Evolutionary conservation across 2,113 vertebrate species (phyloP).

Genomic region (Cephalopterus ornatus): DNA sequence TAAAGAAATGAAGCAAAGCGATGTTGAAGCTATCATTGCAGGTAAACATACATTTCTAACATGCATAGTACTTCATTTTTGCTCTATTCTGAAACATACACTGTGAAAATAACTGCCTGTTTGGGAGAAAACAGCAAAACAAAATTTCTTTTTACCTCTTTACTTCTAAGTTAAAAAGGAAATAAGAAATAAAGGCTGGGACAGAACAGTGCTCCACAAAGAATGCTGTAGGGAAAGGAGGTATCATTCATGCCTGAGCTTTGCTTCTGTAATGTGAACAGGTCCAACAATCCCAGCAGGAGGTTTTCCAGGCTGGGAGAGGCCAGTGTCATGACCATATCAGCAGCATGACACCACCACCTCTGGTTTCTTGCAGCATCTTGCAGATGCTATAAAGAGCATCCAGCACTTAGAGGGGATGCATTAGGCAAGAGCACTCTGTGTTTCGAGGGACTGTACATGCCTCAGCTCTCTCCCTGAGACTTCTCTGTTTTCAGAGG

Average conservation of each 20-base stretch:
- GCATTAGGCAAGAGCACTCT: not conserved
- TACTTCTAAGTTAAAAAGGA: not conserved
- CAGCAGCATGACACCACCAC: not conserved
- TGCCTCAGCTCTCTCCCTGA: not conserved
- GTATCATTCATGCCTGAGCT: not conserved
- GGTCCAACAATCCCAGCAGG: not conserved
- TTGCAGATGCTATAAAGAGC: not conserved
- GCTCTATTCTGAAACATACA: fast-evolving
- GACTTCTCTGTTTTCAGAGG: not conserved
- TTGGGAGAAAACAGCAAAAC: not conserved
- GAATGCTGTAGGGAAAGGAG: not conserved
- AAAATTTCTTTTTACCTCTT: not conserved
- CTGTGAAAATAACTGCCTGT: not conserved
- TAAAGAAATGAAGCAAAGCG: not conserved
- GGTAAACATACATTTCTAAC: constrained; percentile 18
- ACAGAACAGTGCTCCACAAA: not conserved
- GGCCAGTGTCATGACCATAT: not conserved
- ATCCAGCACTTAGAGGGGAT: fast-evolving
- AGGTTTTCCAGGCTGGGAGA: not conserved
- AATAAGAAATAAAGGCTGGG: not conserved
- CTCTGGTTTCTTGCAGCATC: not conserved
- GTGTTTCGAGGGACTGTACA: not conserved
- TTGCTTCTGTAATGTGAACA: not conserved
- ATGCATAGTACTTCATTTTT: fast-evolving
- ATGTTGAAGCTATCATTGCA: constrained; percentile 22